A percentile compares a stretch with the other conserved stretches of the same genome.
These are phyloP conservation scores for Donacobius atricapilla DNA, from an alignment of 2,113 vertebrate genomes.

Conservation along the genomic window DNA sequence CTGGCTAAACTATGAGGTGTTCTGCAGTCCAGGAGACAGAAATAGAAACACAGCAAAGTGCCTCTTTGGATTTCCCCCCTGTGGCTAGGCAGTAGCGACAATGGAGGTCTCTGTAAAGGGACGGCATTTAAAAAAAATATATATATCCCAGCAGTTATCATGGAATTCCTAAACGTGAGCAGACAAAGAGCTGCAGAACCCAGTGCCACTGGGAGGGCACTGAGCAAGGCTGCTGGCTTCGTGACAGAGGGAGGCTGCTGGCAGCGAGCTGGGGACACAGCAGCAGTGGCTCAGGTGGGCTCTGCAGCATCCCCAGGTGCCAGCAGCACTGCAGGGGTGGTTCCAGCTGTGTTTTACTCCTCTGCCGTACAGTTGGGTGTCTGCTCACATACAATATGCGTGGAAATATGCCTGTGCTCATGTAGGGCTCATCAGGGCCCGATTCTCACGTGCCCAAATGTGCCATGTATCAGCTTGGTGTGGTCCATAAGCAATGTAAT, in stretches of 20 bases:
- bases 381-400: rapidly evolving
- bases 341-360: not conserved
- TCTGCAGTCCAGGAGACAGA: constrained; percentile 1
- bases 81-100: not conserved
- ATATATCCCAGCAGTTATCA: not conserved
- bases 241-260: not conserved
- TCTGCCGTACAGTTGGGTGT: not conserved
- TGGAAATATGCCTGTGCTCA: rapidly evolving
- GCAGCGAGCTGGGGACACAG: not conserved
- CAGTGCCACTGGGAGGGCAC: not conserved
- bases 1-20: constrained; percentile 12
- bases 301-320: not conserved
- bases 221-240: not conserved
- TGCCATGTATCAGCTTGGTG: not conserved
- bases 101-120: not conserved
- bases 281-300: not conserved
- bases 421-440: not conserved
- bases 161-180: not conserved
- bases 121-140: not conserved
- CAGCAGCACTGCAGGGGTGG: not conserved
- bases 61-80: not conserved
- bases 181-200: not conserved
- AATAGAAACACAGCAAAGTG: constrained; percentile 5
- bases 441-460: not conserved
- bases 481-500: not conserved